A percentile compares a stretch with the other conserved stretches of the same genome.
phyloP scores from a whole-genome alignment of 1,140 invertebrate species.

The Marisa cornuarietis region DNA sequence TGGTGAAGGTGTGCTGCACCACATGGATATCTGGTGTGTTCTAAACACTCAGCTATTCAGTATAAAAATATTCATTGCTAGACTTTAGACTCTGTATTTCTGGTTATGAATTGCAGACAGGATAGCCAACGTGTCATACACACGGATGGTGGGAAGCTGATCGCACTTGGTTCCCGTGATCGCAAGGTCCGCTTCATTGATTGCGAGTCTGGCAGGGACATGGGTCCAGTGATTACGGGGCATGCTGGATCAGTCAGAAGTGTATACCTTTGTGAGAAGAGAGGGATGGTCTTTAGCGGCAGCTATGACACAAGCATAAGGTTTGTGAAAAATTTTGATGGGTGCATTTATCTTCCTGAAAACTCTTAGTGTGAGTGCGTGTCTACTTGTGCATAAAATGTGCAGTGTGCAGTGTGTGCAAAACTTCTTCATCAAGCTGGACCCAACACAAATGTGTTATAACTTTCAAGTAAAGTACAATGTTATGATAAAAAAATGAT shows the following conservation, averaged over 20 bases:
- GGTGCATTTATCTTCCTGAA: too few relatives aligned
- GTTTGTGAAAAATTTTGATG: conserved; percentile 25
- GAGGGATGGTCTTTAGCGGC: conserved; percentile 60
- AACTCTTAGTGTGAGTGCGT: too few relatives aligned
- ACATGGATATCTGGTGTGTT: too few relatives aligned
- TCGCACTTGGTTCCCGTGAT: conserved; percentile 60
- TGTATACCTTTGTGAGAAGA: conserved; percentile 53
- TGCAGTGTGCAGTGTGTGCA: too few relatives aligned
- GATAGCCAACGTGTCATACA: conserved; percentile 61
- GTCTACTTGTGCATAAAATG: too few relatives aligned
- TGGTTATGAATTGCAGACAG: conserved; percentile 40
- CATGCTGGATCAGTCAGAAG: conserved; percentile 65
- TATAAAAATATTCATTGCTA: too few relatives aligned
- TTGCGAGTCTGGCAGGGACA: conserved; percentile 52
- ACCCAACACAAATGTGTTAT: too few relatives aligned
- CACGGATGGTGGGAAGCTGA: conserved; percentile 59
- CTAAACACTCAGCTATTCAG: too few relatives aligned
- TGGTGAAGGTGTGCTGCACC: too few relatives aligned
- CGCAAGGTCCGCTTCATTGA: conserved; percentile 62
- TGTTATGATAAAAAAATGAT: too few relatives aligned
- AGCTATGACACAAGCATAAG: conserved; percentile 67
- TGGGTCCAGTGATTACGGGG: conserved; percentile 55
- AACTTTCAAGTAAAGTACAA: too few relatives aligned
- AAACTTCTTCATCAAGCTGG: too few relatives aligned
- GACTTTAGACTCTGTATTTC: neutral